Percentiles rank a stretch among this genome's conserved stretches.
These are phyloP conservation scores for Nipponacmea schrenckii DNA, from an alignment of 2,888 invertebrate genomes.

Conservation along the genomic window DNA sequence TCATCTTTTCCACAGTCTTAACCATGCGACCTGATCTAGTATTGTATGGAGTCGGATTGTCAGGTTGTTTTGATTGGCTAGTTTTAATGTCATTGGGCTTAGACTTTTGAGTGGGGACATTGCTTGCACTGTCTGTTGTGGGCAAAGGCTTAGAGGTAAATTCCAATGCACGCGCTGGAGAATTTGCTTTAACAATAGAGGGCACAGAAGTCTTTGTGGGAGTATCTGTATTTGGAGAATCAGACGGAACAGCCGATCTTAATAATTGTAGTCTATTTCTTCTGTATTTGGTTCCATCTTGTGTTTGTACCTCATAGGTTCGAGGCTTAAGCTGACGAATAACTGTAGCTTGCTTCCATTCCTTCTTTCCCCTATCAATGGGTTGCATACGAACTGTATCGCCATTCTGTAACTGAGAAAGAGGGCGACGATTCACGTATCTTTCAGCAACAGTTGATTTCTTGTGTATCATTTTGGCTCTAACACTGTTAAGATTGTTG, in stretches of 20 bases:
- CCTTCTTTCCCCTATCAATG: constrained; percentile 8
- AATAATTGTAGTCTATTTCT: constrained; percentile 17
- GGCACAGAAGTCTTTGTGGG: background rate
- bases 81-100: no score
- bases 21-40: background rate
- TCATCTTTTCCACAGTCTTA: background rate
- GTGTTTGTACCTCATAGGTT: constrained; percentile 9
- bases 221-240: background rate
- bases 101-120: no score
- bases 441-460: background rate
- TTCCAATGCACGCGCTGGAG: no score
- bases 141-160: no score
- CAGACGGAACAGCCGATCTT: background rate
- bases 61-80: no score
- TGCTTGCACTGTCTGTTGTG: background rate
- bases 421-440: background rate
- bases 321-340: background rate
- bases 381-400: constrained; percentile 4
- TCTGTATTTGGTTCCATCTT: background rate
- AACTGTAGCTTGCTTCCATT: constrained; percentile 16
- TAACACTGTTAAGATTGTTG: background rate
- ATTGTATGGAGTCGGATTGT: background rate
- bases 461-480: background rate
- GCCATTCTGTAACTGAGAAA: background rate
- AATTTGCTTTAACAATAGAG: background rate